phyloP scores from a whole-genome alignment of 1,140 invertebrate genomes.

The Thaumetopoea pityocampa region DNA sequence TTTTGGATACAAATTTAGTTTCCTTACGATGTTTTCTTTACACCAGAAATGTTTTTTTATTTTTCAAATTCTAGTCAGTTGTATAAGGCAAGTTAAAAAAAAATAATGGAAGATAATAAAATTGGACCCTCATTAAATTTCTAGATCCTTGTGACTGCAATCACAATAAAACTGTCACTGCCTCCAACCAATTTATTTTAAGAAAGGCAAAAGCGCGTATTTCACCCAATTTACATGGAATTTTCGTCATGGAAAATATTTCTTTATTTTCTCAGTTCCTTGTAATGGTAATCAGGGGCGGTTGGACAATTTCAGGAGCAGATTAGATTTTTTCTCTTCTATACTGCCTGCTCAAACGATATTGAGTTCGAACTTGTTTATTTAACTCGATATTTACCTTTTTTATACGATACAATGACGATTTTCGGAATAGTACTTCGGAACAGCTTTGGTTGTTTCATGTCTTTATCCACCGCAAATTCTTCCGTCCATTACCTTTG shows the following conservation, averaged over 20 bases:
- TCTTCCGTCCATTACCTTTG: too few relatives aligned
- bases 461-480: too few relatives aligned
- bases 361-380: slow-evolving; percentile 22
- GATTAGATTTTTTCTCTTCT: slow-evolving; percentile 44
- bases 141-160: slow-evolving; percentile 23
- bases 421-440: too few relatives aligned
- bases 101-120: slow-evolving; percentile 3
- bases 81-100: not conserved
- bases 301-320: slow-evolving; percentile 53
- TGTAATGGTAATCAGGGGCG: slow-evolving; percentile 58
- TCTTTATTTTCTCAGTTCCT: slow-evolving; percentile 38
- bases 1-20: too few relatives aligned
- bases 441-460: too few relatives aligned
- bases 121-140: slow-evolving; percentile 25
- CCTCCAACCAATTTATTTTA: slow-evolving; percentile 34
- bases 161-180: slow-evolving; percentile 27
- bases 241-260: slow-evolving; percentile 54
- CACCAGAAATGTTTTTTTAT: too few relatives aligned
- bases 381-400: slow-evolving; percentile 13
- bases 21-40: too few relatives aligned
- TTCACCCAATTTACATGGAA: slow-evolving; percentile 61
- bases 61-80: not conserved
- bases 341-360: slow-evolving; percentile 39
- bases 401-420: slow-evolving; percentile 6
- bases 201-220: slow-evolving; percentile 38